Conservation (phyloP, 2,113 vertebrate genomes). For the Eubucco bourcierii region DNA sequence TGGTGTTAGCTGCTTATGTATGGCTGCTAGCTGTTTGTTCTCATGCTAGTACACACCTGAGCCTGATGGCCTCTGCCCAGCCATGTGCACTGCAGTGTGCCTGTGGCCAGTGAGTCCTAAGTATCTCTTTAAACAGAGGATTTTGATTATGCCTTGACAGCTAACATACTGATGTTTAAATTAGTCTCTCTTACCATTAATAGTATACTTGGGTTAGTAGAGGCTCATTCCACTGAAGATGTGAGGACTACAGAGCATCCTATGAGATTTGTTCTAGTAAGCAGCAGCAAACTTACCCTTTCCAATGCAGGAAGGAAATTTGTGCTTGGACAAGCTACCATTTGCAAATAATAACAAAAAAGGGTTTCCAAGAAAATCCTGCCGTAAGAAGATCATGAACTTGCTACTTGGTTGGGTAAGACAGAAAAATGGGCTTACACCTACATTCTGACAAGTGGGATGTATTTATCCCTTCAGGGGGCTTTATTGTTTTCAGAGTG, state of each 20-base stretch:
- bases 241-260: background rate
- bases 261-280: background rate
- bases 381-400: background rate
- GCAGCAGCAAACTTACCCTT: background rate
- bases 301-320: background rate
- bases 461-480: background rate
- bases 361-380: background rate
- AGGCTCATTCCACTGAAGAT: background rate
- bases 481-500: background rate
- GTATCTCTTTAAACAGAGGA: background rate
- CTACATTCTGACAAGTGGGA: background rate
- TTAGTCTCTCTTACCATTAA: background rate
- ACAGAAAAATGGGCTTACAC: background rate
- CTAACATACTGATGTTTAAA: background rate
- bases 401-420: background rate
- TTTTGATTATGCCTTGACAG: background rate
- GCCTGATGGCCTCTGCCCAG: background rate
- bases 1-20: background rate
- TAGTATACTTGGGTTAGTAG: background rate
- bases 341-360: background rate
- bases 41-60: fast-evolving
- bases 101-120: background rate
- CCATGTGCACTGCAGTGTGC: background rate
- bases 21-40: background rate
- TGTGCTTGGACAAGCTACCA: background rate